Evolutionary conservation across 2,113 vertebrate genomes (phyloP).

Genomic region (Oxyura jamaicensis): DNA sequence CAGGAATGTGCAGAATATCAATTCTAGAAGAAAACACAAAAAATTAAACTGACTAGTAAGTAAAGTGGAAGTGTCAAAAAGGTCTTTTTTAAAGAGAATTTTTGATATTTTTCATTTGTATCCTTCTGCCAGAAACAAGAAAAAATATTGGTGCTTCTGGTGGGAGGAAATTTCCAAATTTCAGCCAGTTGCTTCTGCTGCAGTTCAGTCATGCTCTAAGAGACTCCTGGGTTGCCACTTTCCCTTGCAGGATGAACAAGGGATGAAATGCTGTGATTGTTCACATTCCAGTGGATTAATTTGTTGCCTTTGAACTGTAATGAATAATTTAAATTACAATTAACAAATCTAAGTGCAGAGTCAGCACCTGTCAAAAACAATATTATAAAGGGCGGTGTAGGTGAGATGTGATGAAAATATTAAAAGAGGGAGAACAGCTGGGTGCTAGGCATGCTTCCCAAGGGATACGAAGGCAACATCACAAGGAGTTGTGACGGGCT

Average conservation of each 20-base stretch:
- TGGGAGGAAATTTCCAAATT: neutral
- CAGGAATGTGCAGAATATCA: neutral
- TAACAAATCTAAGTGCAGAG: neutral
- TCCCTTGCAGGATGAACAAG: neutral
- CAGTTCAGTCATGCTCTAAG: neutral
- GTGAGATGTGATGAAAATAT: neutral
- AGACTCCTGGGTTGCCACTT: neutral
- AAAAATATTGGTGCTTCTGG: neutral
- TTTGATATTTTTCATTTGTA: neutral
- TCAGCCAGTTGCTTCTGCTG: neutral
- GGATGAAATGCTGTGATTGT: neutral
- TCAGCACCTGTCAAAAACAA: neutral
- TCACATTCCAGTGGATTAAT: neutral
- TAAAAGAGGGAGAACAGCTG: neutral
- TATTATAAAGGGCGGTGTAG: neutral
- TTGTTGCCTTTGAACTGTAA: neutral
- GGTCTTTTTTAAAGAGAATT: neutral
- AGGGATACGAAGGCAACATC: neutral
- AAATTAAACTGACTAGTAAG: neutral
- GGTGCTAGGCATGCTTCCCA: rapidly evolving
- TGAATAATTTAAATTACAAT: neutral
- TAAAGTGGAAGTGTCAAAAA: neutral
- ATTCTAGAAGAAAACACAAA: neutral
- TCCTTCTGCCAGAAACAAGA: neutral
- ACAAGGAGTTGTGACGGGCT: neutral